Evolutionary conservation across 2,888 invertebrate species (phyloP).

Genomic region (Plebejus melissa): DNA sequence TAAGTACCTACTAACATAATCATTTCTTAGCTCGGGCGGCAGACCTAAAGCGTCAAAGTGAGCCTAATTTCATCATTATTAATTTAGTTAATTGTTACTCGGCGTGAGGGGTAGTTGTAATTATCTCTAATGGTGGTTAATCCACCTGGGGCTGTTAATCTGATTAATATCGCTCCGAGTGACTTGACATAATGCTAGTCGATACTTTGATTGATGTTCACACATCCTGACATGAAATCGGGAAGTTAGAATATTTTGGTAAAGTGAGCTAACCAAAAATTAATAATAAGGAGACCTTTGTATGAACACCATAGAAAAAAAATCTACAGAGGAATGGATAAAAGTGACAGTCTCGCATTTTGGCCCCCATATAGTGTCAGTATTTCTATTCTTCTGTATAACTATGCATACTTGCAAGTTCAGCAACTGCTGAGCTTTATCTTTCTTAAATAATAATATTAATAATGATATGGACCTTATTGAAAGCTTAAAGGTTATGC

Average conservation of each 20-base stretch:
- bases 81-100: background rate
- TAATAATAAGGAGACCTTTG: no score
- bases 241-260: background rate
- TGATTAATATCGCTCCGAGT: background rate
- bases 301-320: no score
- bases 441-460: no score
- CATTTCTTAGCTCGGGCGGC: background rate
- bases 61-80: slow-evolving; percentile 13
- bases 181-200: background rate
- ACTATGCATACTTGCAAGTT: no score
- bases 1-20: background rate
- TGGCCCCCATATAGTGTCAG: no score
- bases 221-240: background rate
- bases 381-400: no score
- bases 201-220: background rate
- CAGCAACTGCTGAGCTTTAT: no score
- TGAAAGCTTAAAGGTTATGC: no score
- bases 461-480: no score
- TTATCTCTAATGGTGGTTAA: background rate
- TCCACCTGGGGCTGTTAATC: background rate
- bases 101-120: background rate
- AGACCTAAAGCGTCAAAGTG: background rate
- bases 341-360: no score
- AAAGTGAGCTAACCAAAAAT: no score
- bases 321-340: no score